These are phyloP conservation scores for Hydropsyche betteni DNA, from an alignment of 2,888 invertebrate species.

Conservation along the genomic window DNA sequence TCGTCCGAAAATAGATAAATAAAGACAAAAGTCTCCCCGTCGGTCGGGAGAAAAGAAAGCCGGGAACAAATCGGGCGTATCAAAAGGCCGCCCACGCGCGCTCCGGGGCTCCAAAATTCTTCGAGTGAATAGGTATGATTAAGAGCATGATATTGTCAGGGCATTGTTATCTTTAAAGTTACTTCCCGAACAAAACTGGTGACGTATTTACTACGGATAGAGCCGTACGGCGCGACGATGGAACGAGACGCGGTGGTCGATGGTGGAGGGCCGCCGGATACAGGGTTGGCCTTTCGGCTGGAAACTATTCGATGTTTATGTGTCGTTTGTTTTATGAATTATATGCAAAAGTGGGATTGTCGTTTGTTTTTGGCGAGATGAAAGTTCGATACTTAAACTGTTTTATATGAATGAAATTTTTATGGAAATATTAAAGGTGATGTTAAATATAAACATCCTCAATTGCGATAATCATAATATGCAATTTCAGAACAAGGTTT, in stretches of 20 bases:
- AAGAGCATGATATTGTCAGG: constrained; percentile 52
- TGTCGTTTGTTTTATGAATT: background rate
- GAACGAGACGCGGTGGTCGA: constrained; percentile 13
- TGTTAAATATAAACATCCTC: too few relatives aligned
- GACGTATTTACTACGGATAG: constrained; percentile 52
- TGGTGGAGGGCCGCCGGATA: constrained; percentile 21
- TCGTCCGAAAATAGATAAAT: constrained; percentile 16
- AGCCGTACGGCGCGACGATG: constrained; percentile 48
- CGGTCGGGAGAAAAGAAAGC: constrained; percentile 25
- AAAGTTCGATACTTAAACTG: too few relatives aligned
- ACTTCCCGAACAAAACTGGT: constrained; percentile 52
- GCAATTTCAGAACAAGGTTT: too few relatives aligned
- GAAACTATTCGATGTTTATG: constrained; percentile 2
- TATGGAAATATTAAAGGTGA: too few relatives aligned
- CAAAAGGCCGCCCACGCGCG: constrained; percentile 29
- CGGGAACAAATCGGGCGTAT: constrained; percentile 37
- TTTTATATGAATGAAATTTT: too few relatives aligned
- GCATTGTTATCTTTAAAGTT: constrained; percentile 52
- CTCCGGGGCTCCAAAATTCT: constrained; percentile 33
- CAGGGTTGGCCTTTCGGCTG: constrained; percentile 19
- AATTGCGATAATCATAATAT: too few relatives aligned
- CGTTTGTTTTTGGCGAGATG: too few relatives aligned
- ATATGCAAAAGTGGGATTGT: too few relatives aligned
- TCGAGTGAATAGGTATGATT: constrained; percentile 51
- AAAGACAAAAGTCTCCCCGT: constrained; percentile 22